A percentile compares a stretch with the other conserved stretches of the same genome.
These are phyloP conservation scores for Neoseiulus cucumeris DNA, from an alignment of 1,140 invertebrate species.

Conservation along the genomic window DNA sequence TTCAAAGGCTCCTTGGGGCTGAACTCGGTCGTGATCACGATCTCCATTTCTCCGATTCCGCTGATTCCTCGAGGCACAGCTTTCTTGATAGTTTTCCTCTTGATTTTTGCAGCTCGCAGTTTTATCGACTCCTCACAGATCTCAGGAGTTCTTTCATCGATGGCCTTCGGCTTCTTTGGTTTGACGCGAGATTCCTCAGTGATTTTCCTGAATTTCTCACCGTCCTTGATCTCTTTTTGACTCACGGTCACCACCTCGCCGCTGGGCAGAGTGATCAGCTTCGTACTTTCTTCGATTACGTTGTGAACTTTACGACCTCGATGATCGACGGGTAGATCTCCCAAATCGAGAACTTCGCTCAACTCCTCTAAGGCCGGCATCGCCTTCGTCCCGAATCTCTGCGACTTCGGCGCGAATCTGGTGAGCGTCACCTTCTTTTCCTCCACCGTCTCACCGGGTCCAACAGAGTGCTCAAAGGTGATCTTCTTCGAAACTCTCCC, in stretches of 20 bases:
- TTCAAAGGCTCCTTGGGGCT: background rate
- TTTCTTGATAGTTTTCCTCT: background rate
- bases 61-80: background rate
- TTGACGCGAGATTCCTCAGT: background rate
- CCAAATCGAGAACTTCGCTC: background rate
- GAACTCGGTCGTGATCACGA: background rate
- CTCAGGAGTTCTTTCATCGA: background rate
- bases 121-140: background rate
- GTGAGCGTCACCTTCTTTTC: background rate
- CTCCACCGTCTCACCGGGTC: background rate
- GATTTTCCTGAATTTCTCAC: background rate
- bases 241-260: background rate
- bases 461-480: background rate
- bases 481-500: background rate
- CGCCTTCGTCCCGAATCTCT: background rate
- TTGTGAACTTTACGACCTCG: background rate
- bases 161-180: background rate
- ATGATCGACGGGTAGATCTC: background rate
- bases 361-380: background rate
- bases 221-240: background rate
- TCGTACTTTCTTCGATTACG: background rate
- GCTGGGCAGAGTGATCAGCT: background rate
- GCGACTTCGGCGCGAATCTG: background rate
- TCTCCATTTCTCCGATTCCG: background rate
- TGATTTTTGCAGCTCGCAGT: background rate